A percentile compares a stretch with the other conserved stretches of the same genome.
Conservation (phyloP, 1,140 invertebrate species). For the Centruroides sculpturatus region DNA sequence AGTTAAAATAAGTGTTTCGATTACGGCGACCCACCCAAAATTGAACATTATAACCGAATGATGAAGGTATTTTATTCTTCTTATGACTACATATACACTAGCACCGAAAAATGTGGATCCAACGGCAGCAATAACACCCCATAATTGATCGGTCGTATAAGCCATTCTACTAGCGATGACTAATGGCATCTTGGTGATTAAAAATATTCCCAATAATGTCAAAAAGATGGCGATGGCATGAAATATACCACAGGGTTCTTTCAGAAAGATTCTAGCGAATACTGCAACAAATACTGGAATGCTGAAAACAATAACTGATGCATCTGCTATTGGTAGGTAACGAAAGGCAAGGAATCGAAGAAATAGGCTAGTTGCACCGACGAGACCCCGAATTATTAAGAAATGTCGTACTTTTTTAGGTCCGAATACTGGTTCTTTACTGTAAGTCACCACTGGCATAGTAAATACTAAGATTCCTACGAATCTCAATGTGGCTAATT, state of each 20-base stretch:
- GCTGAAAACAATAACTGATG: constrained; percentile 43
- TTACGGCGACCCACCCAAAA: constrained; percentile 48
- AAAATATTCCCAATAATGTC: constrained; percentile 35
- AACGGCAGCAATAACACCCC: constrained; percentile 67
- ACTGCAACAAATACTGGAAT: constrained; percentile 40
- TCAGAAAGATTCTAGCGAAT: constrained; percentile 37
- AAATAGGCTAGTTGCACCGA: constrained; percentile 19
- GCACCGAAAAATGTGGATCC: constrained; percentile 72
- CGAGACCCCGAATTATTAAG: constrained; percentile 7
- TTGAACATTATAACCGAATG: constrained; percentile 76
- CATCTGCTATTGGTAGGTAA: constrained; percentile 39
- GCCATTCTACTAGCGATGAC: constrained; percentile 1
- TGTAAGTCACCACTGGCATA: constrained; percentile 64
- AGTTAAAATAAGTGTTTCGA: constrained; percentile 59
- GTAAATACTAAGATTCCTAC: constrained; percentile 69
- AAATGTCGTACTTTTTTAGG: constrained; percentile 48
- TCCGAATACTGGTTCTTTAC: constrained; percentile 51
- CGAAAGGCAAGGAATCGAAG: constrained; percentile 48
- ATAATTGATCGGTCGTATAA: constrained; percentile 21
- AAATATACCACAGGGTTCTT: constrained; percentile 39
- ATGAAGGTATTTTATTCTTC: constrained; percentile 69
- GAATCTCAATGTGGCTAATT: constrained; percentile 64
- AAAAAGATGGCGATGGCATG: constrained; percentile 35
- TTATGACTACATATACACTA: constrained; percentile 68
- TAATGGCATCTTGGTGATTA: constrained; percentile 36